Evolutionary conservation across 2,797 vertebrate genomes (phyloP).

Genomic region (Antennarius maculatus): DNA sequence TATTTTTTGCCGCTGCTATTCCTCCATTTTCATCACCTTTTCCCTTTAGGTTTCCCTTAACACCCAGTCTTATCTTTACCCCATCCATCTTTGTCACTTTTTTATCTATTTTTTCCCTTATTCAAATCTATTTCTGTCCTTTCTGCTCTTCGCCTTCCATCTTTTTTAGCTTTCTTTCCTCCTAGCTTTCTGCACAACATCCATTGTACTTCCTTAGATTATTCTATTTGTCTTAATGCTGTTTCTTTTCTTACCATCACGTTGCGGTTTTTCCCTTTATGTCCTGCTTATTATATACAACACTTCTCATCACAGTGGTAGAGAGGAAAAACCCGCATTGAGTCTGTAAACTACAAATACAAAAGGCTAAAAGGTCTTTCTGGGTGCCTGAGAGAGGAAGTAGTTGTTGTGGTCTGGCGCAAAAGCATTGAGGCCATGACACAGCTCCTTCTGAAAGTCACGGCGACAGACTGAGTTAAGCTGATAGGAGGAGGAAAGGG

Average conservation of each 20-base stretch:
- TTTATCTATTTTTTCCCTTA: neutral
- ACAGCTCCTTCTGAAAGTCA: conserved; percentile 34
- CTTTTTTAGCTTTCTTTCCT: conserved; percentile 16
- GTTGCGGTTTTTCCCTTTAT: conserved; percentile 29
- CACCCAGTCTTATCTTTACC: conserved; percentile 2
- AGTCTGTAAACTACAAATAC: conserved; percentile 21
- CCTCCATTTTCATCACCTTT: conserved; percentile 10
- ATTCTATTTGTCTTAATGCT: conserved; percentile 23
- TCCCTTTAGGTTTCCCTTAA: neutral
- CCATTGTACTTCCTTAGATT: conserved; percentile 25
- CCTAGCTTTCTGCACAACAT: conserved; percentile 14
- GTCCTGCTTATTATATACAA: conserved; percentile 27
- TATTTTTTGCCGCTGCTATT: conserved; percentile 3
- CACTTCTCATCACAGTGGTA: conserved; percentile 14
- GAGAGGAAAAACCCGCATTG: neutral
- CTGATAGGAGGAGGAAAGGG: conserved; percentile 36
- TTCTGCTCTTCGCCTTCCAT: neutral
- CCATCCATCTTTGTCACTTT: conserved; percentile 10
- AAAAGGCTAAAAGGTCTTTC: neutral
- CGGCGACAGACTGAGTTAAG: conserved; percentile 34
- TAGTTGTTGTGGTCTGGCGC: conserved; percentile 4
- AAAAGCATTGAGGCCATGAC: conserved; percentile 24
- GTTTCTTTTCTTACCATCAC: too few relatives aligned
- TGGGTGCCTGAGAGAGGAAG: conserved; percentile 1
- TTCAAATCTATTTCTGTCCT: conserved; percentile 1